Base-by-base conservation (phyloP, 2,888 invertebrate genomes). In the Clepsis dumicolana region DNA sequence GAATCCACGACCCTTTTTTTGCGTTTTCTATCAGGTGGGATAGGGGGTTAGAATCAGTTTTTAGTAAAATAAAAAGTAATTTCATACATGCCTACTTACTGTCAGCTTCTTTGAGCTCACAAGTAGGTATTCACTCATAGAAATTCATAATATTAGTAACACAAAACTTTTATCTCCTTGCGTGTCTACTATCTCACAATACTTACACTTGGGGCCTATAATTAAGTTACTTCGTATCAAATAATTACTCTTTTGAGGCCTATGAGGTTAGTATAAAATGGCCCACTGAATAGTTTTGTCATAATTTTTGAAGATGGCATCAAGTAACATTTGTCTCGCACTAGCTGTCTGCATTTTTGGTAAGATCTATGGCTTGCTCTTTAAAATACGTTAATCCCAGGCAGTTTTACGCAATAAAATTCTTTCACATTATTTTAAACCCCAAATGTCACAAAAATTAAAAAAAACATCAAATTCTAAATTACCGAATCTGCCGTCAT, bases 151-250 rank as follows among this genome's bases (percentile, higher is more conserved):
- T n/a, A 53, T 29, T 29, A 18, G 16, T 14, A 18, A 32, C 14
- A 25, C 54, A 5, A 29, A n/a, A 54, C 18, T 16, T 29, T 41
- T 50, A 63, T 65, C 64, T 53, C 53, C 62, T 77, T 71, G 77
- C 77, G 77, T 77, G 77, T 73, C 64, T 72, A 70, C 70, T 75
- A 77, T 77, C 75, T 68, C 38, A 48, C 32, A 0, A 38, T 53
- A 48, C 12, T 21, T 12, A 21, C 12, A 38, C 38, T 38, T n/a
- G 4, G 10, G 25, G 29, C 29, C 41, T 50, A 29, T 59, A 68
- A 38, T 62, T 69, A 69, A 59, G 62, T 69, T 67, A 29, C 64
- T 54, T 53, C 29, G 29, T 16, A 50, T 70, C 27, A 53, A 63
- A 5, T 64, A 66, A 38, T 14, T 38, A 38, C n/a, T 1, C 4